These are phyloP conservation scores for Tillus elongatus DNA, from an alignment of 2,888 invertebrate species.

Conservation along the genomic window DNA sequence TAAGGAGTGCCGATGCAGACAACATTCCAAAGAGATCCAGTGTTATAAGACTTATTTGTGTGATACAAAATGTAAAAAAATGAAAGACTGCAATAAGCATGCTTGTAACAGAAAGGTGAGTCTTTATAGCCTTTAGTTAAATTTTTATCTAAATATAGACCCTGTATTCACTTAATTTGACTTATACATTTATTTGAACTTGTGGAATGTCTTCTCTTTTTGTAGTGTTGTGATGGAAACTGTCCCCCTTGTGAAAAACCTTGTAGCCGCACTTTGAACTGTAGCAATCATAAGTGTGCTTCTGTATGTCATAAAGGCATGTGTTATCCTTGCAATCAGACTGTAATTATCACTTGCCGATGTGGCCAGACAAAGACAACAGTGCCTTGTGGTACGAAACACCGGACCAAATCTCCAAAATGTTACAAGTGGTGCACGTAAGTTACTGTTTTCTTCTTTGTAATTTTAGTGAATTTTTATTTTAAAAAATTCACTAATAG, in stretches of 20 bases:
- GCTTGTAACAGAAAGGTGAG: constrained; percentile 73
- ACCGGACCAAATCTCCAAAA: constrained; percentile 66
- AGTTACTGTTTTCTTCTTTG: constrained; percentile 22
- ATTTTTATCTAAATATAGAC: neutral
- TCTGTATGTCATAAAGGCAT: constrained; percentile 73
- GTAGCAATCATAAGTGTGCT: constrained; percentile 79
- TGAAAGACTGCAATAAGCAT: constrained; percentile 77
- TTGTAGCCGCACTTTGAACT: constrained; percentile 74
- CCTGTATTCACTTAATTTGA: neutral
- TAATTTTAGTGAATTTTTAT: too few relatives aligned
- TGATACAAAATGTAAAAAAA: constrained; percentile 78
- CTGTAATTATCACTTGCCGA: constrained; percentile 63
- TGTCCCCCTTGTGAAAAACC: constrained; percentile 77
- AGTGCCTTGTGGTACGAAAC: constrained; percentile 81
- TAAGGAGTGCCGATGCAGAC: constrained; percentile 75
- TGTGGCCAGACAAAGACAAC: constrained; percentile 70
- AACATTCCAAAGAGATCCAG: constrained; percentile 69
- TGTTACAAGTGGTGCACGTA: constrained; percentile 66
- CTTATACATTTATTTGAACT: neutral
- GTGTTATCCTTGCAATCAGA: constrained; percentile 74
- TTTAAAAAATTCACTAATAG: too few relatives aligned
- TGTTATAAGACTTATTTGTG: constrained; percentile 81
- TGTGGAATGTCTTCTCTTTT: too few relatives aligned
- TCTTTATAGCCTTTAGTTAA: constrained; percentile 9
- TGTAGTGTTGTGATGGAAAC: constrained; percentile 72